Conservation (phyloP, 1,140 invertebrate genomes). For the Ooceraea biroi region DNA sequence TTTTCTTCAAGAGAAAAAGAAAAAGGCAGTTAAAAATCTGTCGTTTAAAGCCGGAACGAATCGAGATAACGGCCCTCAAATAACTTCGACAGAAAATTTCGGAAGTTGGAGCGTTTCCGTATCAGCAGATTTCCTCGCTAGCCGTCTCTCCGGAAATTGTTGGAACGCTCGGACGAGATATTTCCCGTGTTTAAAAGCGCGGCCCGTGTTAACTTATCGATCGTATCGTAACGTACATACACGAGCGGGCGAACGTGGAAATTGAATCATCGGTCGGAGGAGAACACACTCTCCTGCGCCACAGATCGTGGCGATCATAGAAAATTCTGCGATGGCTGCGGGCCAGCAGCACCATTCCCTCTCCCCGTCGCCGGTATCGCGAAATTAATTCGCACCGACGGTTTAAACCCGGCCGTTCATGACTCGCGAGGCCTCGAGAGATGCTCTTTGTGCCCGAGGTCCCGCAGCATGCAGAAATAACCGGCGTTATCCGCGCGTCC, state of each 20-base stretch:
- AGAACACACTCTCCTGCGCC: too few relatives aligned
- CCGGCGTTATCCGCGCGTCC: slow-evolving; percentile 68
- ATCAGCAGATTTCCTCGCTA: neutral
- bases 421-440: slow-evolving; percentile 50
- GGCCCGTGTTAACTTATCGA: neutral
- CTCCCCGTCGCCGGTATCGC: slow-evolving; percentile 55
- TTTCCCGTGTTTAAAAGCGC: neutral
- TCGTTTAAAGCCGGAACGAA: slow-evolving; percentile 26
- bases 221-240: neutral
- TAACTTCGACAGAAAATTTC: slow-evolving; percentile 19
- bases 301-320: slow-evolving; percentile 30
- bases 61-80: slow-evolving; percentile 15
- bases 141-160: neutral
- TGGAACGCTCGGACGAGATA: neutral
- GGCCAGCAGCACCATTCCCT: slow-evolving; percentile 22
- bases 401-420: slow-evolving; percentile 60
- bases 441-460: slow-evolving; percentile 76
- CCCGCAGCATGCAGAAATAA: slow-evolving; percentile 76
- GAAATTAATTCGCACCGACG: slow-evolving; percentile 77
- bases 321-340: slow-evolving; percentile 49
- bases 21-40: slow-evolving; percentile 23
- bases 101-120: neutral
- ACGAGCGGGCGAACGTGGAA: neutral
- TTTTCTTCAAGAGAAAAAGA: too few relatives aligned
- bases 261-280: slow-evolving; percentile 8